phyloP scores from a whole-genome alignment of 2,888 invertebrate species.

The Philhelius pedissequus region DNA sequence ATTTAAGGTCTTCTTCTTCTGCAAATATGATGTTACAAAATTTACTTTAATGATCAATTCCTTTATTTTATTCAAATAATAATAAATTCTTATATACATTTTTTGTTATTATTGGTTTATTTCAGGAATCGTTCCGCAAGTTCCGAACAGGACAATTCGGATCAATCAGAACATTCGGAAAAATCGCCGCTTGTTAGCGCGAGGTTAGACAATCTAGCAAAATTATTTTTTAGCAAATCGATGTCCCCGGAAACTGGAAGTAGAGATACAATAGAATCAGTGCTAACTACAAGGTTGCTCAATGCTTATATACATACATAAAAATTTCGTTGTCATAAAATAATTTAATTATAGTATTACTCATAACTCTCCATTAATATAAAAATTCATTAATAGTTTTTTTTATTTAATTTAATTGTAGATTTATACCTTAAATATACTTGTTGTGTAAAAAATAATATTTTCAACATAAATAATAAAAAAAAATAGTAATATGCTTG shows the following conservation, averaged over 20 bases:
- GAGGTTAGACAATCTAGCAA: conserved; percentile 88
- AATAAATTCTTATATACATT: background rate
- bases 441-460: conserved; percentile 5
- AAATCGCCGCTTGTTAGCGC: conserved; percentile 85
- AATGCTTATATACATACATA: conserved; percentile 37
- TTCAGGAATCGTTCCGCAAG: conserved; percentile 81
- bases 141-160: conserved; percentile 81
- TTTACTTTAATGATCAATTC: no score
- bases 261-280: conserved; percentile 79
- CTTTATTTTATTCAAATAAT: no score
- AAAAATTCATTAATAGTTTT: background rate
- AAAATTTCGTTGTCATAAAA: background rate
- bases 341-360: background rate
- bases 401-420: conserved; percentile 47
- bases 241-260: conserved; percentile 78
- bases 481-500: conserved; percentile 42
- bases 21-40: no score
- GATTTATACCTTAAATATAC: conserved; percentile 12
- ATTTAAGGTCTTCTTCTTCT: no score
- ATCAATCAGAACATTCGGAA: conserved; percentile 80
- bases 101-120: conserved; percentile 54
- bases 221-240: conserved; percentile 85
- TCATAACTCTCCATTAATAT: conserved; percentile 20
- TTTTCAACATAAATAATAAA: background rate
- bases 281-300: conserved; percentile 78